These are phyloP conservation scores for Vulpes ferrilata DNA, from an alignment of 2,113 vertebrate genomes.

Conservation along the genomic window DNA sequence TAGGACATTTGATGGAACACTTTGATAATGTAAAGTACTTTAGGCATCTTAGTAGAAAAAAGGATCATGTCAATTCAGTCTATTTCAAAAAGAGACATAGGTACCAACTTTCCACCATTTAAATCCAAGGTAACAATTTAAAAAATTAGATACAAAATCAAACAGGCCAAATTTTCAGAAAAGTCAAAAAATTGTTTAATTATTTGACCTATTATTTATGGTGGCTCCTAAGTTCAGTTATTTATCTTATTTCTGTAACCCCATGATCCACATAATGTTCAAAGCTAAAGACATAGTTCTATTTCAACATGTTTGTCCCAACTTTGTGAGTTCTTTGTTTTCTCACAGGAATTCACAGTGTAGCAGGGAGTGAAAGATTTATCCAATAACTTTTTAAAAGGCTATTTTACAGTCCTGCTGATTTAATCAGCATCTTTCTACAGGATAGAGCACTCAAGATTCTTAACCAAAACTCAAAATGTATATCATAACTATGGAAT, in stretches of 20 bases:
- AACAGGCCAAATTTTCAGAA: not conserved
- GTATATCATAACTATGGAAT: not conserved
- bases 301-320: not conserved
- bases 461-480: not conserved
- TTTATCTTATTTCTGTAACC: not conserved
- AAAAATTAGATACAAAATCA: slow-evolving; percentile 35
- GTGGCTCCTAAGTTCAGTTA: slow-evolving; percentile 13
- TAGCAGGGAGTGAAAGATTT: not conserved
- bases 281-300: not conserved
- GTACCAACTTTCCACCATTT: not conserved
- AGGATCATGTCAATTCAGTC: not conserved
- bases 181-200: not conserved
- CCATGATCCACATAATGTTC: not conserved
- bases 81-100: not conserved
- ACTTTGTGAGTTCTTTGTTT: not conserved
- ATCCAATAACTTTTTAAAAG: not conserved
- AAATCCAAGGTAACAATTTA: not conserved
- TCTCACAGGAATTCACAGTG: not conserved
- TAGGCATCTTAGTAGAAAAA: not conserved
- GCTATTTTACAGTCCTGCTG: not conserved
- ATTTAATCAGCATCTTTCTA: not conserved
- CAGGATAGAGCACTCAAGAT: not conserved
- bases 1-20: not conserved
- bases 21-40: slow-evolving; percentile 5
- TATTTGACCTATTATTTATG: not conserved